phyloP scores from a whole-genome alignment of 2,888 invertebrate genomes.

The Tigriopus californicus region DNA sequence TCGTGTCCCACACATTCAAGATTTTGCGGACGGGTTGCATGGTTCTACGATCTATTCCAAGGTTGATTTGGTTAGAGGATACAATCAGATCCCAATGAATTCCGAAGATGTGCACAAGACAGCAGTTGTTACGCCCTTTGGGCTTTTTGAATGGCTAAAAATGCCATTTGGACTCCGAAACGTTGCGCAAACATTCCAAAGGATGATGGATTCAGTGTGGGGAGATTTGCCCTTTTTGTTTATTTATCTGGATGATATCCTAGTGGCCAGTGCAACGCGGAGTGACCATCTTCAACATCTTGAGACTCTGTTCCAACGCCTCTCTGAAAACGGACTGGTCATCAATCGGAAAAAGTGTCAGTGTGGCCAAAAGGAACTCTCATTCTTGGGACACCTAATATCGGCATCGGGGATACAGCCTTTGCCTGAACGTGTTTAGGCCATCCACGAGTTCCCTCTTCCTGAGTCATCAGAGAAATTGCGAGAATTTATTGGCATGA shows the following conservation, averaged over 20 bases:
- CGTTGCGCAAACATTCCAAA: slow-evolving; percentile 27
- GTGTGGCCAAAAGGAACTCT: background rate
- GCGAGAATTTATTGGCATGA: background rate
- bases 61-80: slow-evolving; percentile 24
- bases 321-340: background rate
- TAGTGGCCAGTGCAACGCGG: slow-evolving; percentile 17
- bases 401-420: slow-evolving; percentile 2
- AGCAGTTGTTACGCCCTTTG: slow-evolving; percentile 26
- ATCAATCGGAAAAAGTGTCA: background rate
- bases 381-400: slow-evolving; percentile 17
- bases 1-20: slow-evolving; percentile 21
- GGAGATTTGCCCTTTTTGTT: slow-evolving; percentile 22
- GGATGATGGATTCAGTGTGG: slow-evolving; percentile 16
- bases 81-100: slow-evolving; percentile 26
- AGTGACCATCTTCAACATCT: background rate
- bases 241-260: slow-evolving; percentile 25
- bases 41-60: slow-evolving; percentile 18
- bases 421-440: slow-evolving; percentile 14
- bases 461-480: slow-evolving; percentile 15
- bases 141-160: slow-evolving; percentile 18
- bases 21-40: slow-evolving; percentile 21
- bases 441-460: slow-evolving; percentile 16
- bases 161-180: slow-evolving; percentile 20
- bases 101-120: slow-evolving; percentile 26
- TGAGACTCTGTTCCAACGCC: background rate